Base-by-base conservation (phyloP, 2,888 invertebrate species). In the Drosophila borealis region DNA sequence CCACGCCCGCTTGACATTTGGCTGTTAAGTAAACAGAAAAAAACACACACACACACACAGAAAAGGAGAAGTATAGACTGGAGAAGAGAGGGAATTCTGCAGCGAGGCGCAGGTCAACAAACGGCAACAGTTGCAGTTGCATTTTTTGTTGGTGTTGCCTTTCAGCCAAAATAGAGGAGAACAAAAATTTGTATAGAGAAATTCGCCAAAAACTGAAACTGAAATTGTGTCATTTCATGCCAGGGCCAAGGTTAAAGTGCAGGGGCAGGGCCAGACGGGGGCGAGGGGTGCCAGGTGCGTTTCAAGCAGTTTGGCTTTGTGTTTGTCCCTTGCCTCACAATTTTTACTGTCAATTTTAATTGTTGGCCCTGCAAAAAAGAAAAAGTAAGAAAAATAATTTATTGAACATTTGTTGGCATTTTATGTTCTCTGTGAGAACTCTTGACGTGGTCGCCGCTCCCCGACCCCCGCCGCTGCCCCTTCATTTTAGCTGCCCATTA, bases 181-280 rank as follows among this genome's bases (percentile, higher is more conserved):
- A 48, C 46, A 48, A 49, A 25, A 19, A 64, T 41, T 56, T 56
- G 45, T 49, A 53, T 17, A 60, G 46, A 33, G 39, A 54, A 69
- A 69, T 76, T 81, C 74, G 71, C 69, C 54, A 69, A 69, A 80
- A 86, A 89, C 45, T 76, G 83, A 82, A 89, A 83, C 76, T 86
- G 80, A 89, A 90, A 89, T 90, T 90, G 91, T 90, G 91, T 90
- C 91, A 91, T 86, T 90, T 91, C 81, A 89, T 90, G 91, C 82
- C 83, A 81, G 34, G 53, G 34, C 48, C 70, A 68, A 63, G 62
- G 65, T 49, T 54, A 70, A 39, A 33, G 13, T 48, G 33, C 49
- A 4, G 41, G 21, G 57, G 17, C 44, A 6, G 37, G 29, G 33
- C 25, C 44, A 29, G 14, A 49, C 41, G 55, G 56, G 34, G 29